A percentile compares a stretch with the other conserved stretches of the same genome.
Evolutionary conservation across 2,113 vertebrate genomes (phyloP).

Genomic region (Thomomys bottae): DNA sequence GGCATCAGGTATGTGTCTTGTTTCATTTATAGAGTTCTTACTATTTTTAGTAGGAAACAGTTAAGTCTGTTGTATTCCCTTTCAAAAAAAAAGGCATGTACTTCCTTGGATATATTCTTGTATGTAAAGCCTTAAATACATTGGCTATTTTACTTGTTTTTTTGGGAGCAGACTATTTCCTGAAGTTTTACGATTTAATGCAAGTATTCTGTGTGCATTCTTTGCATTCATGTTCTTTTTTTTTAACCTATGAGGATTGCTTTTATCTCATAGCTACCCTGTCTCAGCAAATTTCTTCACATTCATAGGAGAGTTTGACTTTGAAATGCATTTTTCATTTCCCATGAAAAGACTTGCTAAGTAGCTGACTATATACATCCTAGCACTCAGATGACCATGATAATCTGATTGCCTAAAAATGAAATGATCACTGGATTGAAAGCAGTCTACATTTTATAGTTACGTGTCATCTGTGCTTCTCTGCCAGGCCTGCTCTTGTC

Average conservation of each 20-base stretch:
- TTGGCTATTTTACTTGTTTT: not conserved
- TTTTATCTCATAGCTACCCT: not conserved
- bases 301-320: not conserved
- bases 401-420: not conserved
- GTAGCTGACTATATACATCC: not conserved
- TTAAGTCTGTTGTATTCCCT: not conserved
- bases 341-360: not conserved
- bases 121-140: not conserved
- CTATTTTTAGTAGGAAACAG: not conserved
- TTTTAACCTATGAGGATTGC: not conserved
- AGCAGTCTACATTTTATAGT: not conserved
- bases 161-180: not conserved
- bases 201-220: not conserved
- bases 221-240: not conserved
- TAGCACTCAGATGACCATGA: not conserved
- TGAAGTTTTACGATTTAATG: not conserved
- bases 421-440: not conserved
- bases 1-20: constrained; percentile 80
- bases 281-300: constrained; percentile 8
- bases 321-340: not conserved
- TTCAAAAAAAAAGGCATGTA: constrained; percentile 15
- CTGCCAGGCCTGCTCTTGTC: not conserved
- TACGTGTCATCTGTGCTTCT: not conserved
- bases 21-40: constrained; percentile 55
- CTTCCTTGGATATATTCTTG: not conserved